Base-by-base conservation (phyloP, 2,113 vertebrate genomes). In the Coturnix japonica region DNA sequence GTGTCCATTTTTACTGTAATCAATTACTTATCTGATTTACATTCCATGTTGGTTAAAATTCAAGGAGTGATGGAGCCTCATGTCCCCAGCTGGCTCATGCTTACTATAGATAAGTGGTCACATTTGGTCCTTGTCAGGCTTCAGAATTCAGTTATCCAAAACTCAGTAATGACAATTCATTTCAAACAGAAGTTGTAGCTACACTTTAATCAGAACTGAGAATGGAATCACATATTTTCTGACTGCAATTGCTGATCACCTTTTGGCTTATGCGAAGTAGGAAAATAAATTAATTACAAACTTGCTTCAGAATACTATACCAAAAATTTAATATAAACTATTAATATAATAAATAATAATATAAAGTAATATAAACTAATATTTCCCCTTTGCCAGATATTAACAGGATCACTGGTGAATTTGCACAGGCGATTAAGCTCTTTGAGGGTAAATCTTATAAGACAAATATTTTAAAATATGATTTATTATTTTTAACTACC, bases 391-490 rank as follows among this genome's bases (percentile, higher is more conserved):
- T 92, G 89, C 85, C 92, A 96, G 72, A 94, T 94, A 94, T 76
- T 87, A 81, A 94, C 69, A 89, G 71, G 82, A 72, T 65, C 43
- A 16, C 23, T 89, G 82, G 53, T 85, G 69, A 81, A 70, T 81
- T 95, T 95, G 85, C 72, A 95, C 84, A 97, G 94, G 90, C 96
- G 90, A 94, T 35, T 44, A 70, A 94, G 81, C 67, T 81, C 73
- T 91, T 61, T 53, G 74, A 95, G 72, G 41, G 46, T 89, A 86
- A 95, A 66, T 65, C 88, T 96, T 95, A 83, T 54, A 86, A 69
- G 49, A 71, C 71, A 79, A 63, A 59, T 79, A 60, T 67, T 83
- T 69, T 81, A 87, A 47, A 72, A 67, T 25, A 67, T 9, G 73
- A 78, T 44, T 79, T 69, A 83, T 95, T 92, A 91, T 91, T 94